These are phyloP conservation scores for Agrotis puta DNA, from an alignment of 2,888 invertebrate species.

Conservation along the genomic window DNA sequence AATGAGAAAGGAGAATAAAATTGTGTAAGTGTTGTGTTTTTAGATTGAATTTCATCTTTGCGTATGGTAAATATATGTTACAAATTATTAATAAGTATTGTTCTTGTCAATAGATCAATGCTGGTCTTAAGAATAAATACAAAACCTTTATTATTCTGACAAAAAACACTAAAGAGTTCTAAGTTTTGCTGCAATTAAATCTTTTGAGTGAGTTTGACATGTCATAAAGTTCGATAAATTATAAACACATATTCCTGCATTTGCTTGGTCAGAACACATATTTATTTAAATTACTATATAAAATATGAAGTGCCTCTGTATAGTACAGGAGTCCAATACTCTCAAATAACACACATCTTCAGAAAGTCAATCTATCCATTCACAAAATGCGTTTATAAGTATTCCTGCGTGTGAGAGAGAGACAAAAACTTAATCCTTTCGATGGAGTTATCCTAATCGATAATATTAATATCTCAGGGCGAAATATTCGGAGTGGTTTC, in stretches of 20 bases:
- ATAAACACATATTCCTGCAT: no score
- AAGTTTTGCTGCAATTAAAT: no score
- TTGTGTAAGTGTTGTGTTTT: not conserved
- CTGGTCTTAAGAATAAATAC: no score
- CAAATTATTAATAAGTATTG: no score
- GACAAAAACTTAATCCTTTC: conserved; percentile 56
- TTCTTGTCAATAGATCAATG: no score
- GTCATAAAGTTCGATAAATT: no score
- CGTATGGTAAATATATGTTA: no score
- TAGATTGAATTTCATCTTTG: not conserved
- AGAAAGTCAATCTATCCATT: conserved; percentile 37
- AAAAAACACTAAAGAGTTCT: no score
- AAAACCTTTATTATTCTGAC: no score
- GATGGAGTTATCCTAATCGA: conserved; percentile 64
- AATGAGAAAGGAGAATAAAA: not conserved
- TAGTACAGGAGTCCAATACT: conserved; percentile 26
- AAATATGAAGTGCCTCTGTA: no score
- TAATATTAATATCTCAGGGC: conserved; percentile 65
- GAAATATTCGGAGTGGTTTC: conserved; percentile 59
- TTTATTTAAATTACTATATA: no score
- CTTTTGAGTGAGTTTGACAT: no score
- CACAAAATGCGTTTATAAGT: conserved; percentile 43
- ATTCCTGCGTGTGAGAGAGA: conserved; percentile 39
- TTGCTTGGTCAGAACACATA: not conserved
- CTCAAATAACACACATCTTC: conserved; percentile 25